phyloP scores from a whole-genome alignment of 2,113 vertebrate genomes.

The Perccottus glenii region DNA sequence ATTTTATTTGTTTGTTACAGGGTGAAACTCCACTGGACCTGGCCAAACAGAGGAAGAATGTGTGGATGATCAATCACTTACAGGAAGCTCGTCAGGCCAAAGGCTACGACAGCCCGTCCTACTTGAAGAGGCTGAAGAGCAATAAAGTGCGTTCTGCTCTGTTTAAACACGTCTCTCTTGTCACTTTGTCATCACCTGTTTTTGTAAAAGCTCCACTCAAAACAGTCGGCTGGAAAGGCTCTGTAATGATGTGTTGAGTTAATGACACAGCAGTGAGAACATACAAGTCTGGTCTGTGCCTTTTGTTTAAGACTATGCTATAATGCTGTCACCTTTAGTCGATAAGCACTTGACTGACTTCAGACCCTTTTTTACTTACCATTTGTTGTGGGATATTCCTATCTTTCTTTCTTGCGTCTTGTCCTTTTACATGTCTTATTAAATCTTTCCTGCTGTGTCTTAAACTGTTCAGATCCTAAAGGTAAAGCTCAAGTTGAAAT shows the following conservation, averaged over 20 bases:
- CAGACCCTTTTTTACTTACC: too few species aligned
- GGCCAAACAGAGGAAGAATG: conserved; percentile 97
- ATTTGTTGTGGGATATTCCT: too few species aligned
- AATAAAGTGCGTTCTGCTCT: conserved; percentile 86
- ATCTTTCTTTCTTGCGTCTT: too few species aligned
- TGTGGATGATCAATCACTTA: conserved; percentile 99
- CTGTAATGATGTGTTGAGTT: background rate
- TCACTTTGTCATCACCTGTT: conserved; percentile 4
- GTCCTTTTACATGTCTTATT: background rate
- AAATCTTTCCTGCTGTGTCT: background rate
- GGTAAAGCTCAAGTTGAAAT: background rate
- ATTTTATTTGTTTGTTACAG: conserved; percentile 65
- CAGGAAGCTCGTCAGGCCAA: conserved; percentile 98
- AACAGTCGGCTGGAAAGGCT: conserved; percentile 23
- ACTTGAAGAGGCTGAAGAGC: conserved; percentile 95
- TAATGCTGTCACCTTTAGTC: too few species aligned
- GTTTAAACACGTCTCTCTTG: conserved; percentile 2
- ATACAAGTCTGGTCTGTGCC: background rate
- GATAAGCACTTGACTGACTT: too few species aligned
- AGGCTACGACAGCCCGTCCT: conserved; percentile 96
- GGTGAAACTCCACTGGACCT: conserved; percentile 97
- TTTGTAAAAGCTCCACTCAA: background rate
- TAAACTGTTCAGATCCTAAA: background rate
- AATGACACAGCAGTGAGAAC: background rate
- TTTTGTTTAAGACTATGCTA: background rate